These are phyloP conservation scores for Entosphenus tridentatus DNA, from an alignment of 2,113 vertebrate species.

Conservation along the genomic window DNA sequence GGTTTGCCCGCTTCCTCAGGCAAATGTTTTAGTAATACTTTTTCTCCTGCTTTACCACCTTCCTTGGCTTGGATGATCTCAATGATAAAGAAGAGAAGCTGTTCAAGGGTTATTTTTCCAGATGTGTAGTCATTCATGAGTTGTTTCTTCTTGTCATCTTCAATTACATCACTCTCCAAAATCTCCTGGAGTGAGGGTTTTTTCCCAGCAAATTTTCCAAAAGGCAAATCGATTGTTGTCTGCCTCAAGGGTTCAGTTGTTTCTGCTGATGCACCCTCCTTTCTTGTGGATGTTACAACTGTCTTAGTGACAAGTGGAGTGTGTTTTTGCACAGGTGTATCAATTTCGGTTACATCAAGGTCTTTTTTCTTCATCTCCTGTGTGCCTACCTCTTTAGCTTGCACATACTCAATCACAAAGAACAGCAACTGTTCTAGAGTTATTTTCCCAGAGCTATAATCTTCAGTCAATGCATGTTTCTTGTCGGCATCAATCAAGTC, in stretches of 20 bases:
- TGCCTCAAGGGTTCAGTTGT: slow-evolving; percentile 13
- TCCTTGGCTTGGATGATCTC: slow-evolving; percentile 2
- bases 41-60: not conserved
- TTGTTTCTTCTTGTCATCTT: not conserved
- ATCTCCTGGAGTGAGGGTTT: slow-evolving; percentile 11
- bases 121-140: not conserved
- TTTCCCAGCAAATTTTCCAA: slow-evolving; percentile 12
- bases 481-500: slow-evolving; percentile 35
- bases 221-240: not conserved
- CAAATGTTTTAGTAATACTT: not conserved
- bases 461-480: slow-evolving; percentile 16
- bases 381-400: slow-evolving; percentile 16
- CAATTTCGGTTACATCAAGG: too few relatives aligned
- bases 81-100: not conserved
- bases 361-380: too few relatives aligned
- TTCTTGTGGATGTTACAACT: too few relatives aligned
- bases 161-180: slow-evolving; percentile 1
- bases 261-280: too few relatives aligned
- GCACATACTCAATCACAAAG: slow-evolving; percentile 12
- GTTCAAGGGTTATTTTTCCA: slow-evolving; percentile 3
- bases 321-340: too few relatives aligned
- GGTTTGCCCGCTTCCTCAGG: not conserved
- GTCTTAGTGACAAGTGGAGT: too few relatives aligned
- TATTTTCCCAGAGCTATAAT: slow-evolving; percentile 12
- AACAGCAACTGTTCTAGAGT: slow-evolving; percentile 14